phyloP scores from a whole-genome alignment of 35 echinoderm and acorn worm species.

The Strongylocentrotus purpuratus region DNA sequence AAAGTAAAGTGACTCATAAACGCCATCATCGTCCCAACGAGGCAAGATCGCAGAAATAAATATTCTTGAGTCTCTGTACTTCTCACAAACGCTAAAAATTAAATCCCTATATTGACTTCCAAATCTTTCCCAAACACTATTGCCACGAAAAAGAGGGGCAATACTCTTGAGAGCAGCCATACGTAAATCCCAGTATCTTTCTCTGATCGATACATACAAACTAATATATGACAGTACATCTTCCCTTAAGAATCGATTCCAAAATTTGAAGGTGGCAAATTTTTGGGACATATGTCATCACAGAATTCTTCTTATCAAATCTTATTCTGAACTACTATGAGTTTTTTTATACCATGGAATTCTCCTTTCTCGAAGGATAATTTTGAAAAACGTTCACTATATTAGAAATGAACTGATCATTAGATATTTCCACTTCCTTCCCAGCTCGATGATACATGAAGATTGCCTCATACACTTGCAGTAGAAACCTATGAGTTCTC shows the following conservation, averaged over 20 bases:
- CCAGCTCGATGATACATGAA: neutral
- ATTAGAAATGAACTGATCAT: neutral
- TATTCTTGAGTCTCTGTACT: neutral
- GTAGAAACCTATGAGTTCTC: too few species aligned
- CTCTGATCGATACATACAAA: conserved; percentile 32
- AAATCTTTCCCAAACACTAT: neutral
- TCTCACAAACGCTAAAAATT: too few species aligned
- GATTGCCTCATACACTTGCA: conserved; percentile 49
- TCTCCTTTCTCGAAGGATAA: neutral
- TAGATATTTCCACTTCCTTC: neutral
- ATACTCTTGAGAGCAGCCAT: too few species aligned
- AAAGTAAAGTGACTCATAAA: neutral
- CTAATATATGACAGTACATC: conserved; percentile 14
- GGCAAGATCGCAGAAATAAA: neutral
- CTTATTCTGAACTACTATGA: neutral
- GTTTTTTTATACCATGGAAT: neutral
- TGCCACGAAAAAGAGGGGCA: neutral
- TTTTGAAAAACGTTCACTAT: neutral
- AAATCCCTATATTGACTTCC: too few species aligned
- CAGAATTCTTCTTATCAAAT: neutral
- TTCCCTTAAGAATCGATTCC: conserved; percentile 32
- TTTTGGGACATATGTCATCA: neutral
- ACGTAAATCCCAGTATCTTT: conserved; percentile 46
- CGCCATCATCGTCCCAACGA: neutral
- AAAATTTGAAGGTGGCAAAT: conserved; percentile 44